phyloP scores from a whole-genome alignment of 2,113 vertebrate species.

The Nettapus auritus region DNA sequence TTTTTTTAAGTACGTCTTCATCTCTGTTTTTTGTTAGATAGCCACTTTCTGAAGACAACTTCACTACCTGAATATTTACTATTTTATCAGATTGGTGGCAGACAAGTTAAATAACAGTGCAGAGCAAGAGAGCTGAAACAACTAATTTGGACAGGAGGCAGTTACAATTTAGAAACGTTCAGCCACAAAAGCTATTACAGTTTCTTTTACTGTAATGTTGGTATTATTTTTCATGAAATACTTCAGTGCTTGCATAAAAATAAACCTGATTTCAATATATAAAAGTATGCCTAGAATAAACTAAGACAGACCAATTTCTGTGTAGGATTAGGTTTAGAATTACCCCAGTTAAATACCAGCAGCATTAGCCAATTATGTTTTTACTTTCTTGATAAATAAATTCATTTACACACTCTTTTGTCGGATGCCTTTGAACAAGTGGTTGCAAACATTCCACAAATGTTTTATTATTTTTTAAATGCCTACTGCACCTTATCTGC shows the following conservation, averaged over 20 bases:
- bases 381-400: background rate
- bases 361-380: background rate
- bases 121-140: background rate
- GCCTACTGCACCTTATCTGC: background rate
- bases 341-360: background rate
- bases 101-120: background rate
- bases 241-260: background rate
- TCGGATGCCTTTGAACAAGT: background rate
- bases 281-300: background rate
- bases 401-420: background rate
- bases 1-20: background rate
- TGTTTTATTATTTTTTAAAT: background rate
- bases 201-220: background rate
- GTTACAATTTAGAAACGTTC: background rate
- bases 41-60: background rate
- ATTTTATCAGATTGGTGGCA: background rate
- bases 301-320: background rate
- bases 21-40: background rate
- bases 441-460: background rate
- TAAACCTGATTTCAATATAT: background rate
- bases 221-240: background rate
- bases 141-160: background rate
- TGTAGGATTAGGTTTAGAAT: background rate
- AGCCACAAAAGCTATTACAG: background rate
- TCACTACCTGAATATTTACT: background rate